Conservation (phyloP, 2,888 invertebrate genomes). For the Perithous albicinctus region DNA sequence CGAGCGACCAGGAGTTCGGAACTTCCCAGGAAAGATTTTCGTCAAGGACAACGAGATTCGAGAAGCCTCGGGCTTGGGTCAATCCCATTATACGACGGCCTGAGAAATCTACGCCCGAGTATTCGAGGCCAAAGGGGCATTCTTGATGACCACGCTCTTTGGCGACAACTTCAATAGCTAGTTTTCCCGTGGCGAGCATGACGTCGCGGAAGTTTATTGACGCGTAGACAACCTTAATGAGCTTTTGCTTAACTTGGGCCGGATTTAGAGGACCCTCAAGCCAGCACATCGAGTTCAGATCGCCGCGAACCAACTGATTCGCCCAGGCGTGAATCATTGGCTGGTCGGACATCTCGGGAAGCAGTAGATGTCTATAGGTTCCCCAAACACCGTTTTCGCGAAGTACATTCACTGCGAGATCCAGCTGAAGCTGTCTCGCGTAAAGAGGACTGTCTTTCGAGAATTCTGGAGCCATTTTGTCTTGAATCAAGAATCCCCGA, state of each 20-base stretch:
- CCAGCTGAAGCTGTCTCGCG: slow-evolving; percentile 88
- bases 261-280: slow-evolving; percentile 88
- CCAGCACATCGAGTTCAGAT: slow-evolving; percentile 94
- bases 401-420: slow-evolving; percentile 92
- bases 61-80: slow-evolving; percentile 82
- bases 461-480: slow-evolving; percentile 88
- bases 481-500: slow-evolving; percentile 87
- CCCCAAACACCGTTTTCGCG: slow-evolving; percentile 88
- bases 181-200: slow-evolving; percentile 96
- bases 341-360: slow-evolving; percentile 86
- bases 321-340: slow-evolving; percentile 90
- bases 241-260: slow-evolving; percentile 64
- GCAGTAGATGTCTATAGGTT: slow-evolving; percentile 93
- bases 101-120: slow-evolving; percentile 86
- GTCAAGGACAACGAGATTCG: slow-evolving; percentile 86
- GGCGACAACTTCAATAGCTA: slow-evolving; percentile 93
- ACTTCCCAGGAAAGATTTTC: slow-evolving; percentile 86
- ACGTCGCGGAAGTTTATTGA: slow-evolving; percentile 97
- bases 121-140: slow-evolving; percentile 90
- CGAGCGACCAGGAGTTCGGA: slow-evolving; percentile 87
- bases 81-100: slow-evolving; percentile 85
- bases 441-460: slow-evolving; percentile 88
- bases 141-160: slow-evolving; percentile 88
- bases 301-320: slow-evolving; percentile 92
- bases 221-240: slow-evolving; percentile 89